phyloP scores from a whole-genome alignment of 2,113 vertebrate genomes.

The Scalopus aquaticus region DNA sequence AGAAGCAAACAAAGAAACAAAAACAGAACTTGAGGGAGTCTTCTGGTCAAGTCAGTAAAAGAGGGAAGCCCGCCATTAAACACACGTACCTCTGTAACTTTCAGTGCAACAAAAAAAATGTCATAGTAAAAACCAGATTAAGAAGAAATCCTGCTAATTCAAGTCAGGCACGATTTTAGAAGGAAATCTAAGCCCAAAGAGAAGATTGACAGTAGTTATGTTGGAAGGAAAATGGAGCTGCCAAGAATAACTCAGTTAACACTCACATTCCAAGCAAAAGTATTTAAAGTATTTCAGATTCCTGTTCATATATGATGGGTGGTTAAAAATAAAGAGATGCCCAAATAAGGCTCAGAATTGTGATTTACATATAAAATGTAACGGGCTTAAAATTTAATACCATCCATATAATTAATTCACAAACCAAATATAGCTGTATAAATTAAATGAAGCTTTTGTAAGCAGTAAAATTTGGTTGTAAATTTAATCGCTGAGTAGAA shows the following conservation, averaged over 20 bases:
- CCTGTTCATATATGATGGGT: background rate
- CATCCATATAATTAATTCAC: constrained; percentile 67
- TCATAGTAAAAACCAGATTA: background rate
- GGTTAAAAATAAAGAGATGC: constrained; percentile 48
- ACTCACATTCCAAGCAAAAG: background rate
- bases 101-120: constrained; percentile 8
- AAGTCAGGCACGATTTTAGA: background rate
- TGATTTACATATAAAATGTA: constrained; percentile 56
- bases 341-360: constrained; percentile 39
- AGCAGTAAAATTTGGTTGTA: constrained; percentile 68
- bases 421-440: constrained; percentile 62
- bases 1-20: background rate
- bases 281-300: constrained; percentile 62
- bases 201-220: constrained; percentile 30
- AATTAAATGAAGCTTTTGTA: constrained; percentile 68
- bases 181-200: constrained; percentile 1
- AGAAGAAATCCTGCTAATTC: constrained; percentile 43
- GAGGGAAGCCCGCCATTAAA: background rate
- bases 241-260: constrained; percentile 24
- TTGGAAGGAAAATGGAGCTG: constrained; percentile 47
- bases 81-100: background rate
- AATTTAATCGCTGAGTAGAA: constrained; percentile 65
- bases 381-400: constrained; percentile 55
- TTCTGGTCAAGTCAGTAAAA: background rate
- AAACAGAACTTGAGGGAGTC: background rate